Evolutionary conservation across 1,140 invertebrate genomes (phyloP).

Genomic region (Semibalanus balanoides): DNA sequence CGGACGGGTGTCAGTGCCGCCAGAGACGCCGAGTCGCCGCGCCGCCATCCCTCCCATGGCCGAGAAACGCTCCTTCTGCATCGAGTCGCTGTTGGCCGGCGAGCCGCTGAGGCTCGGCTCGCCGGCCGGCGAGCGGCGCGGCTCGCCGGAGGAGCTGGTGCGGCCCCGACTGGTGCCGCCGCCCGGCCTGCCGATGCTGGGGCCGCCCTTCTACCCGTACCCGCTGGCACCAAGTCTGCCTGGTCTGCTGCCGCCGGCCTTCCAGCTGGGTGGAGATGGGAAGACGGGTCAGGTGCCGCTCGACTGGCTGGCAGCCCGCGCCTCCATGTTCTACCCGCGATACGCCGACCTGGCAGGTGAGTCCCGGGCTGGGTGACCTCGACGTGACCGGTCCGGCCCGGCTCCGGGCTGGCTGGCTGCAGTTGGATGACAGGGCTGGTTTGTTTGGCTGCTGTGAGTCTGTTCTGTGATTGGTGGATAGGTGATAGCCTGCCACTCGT

Average conservation of each 20-base stretch:
- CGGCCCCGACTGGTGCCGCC: no score
- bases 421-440: no score
- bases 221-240: background rate
- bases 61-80: background rate
- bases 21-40: no score
- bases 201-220: background rate
- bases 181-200: background rate
- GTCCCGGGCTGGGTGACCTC: background rate
- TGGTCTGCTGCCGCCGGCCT: background rate
- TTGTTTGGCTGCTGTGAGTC: no score
- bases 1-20: background rate
- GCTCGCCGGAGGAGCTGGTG: background rate
- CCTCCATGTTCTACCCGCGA: background rate
- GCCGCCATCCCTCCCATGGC: background rate
- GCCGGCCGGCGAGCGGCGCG: no score
- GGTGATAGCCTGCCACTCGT: no score
- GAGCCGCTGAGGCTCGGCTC: background rate
- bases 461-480: no score
- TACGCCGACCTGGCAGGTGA: background rate
- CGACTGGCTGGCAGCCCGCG: background rate
- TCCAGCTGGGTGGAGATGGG: background rate
- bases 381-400: no score
- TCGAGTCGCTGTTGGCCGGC: background rate
- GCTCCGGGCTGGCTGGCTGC: no score
- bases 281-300: background rate